Evolutionary conservation across 2,888 invertebrate genomes (phyloP), one percentile per base, ranked within the genome.

Genomic region (Argyresthia goedartella): DNA sequence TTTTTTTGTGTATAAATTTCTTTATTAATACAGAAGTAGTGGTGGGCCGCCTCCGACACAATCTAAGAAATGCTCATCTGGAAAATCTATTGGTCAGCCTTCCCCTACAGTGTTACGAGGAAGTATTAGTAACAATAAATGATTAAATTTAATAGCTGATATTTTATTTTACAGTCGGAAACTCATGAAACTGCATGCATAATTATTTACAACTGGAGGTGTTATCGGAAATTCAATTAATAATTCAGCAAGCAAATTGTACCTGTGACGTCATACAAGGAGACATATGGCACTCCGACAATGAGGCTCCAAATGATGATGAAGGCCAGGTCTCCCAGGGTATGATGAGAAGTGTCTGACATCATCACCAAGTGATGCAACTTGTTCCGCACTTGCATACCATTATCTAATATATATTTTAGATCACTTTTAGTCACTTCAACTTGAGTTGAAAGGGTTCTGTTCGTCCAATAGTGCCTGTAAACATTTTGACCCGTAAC

Each of bases 241-340:
- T n/a, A n/a, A n/a, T 1, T n/a, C n/a, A n/a, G n/a, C n/a, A n/a
- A n/a, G n/a, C n/a, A n/a, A n/a, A n/a, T n/a, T 13, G 77, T 87
- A 93, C 93, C 94, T 78, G 91, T 89, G 62, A 90, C 88, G 81
- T 96, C 95, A 76, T 95, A 94, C 67, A 96, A 92, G 78, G 93
- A 96, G 66, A 96, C 81, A 75, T 90, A 92, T 52, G 93, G 89
- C 63, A 96, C 91, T 59, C 92, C 93, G 66, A 92, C 88, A 51
- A 91, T 82, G 51, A 94, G 84, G 63, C 93, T 91, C 93, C 95
- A 96, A 52, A 91, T 80, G 50, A 95, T 89, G 56, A 96, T 73
- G 57, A 91, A 91, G 35, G 91, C 89, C 55, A 96, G 73, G 65
- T 92, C 91, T 57, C 71, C 66, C 52, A 88, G 77, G 4, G 90